Base-by-base conservation (phyloP, 2,797 vertebrate species). In the Diglossa cyanea region DNA sequence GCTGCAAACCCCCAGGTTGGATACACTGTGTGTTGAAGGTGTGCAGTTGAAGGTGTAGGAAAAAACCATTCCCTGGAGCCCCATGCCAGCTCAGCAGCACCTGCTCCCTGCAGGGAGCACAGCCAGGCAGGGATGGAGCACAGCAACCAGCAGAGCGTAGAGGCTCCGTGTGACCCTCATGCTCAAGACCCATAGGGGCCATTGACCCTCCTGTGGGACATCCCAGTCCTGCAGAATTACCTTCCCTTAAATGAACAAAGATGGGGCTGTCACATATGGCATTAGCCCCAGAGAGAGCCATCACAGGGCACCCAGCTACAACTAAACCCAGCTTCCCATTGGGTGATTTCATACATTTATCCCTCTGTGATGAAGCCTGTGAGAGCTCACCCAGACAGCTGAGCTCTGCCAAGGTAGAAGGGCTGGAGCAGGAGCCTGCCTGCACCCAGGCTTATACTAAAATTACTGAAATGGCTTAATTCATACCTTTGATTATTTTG, bases 251-350 rank as follows among this genome's bases (percentile, higher is more conserved):
- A 51, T 44, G 9, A 66, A 31, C 18, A 44, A 58, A 47, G 28
- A 7, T 0, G 0, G 15, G 72, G 26, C 33, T 54, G n/a, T 33
- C 55, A 23, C 1, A 1, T 31, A 10, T 0, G 0, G 15, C 21
- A 37, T 47, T 28, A 39, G 37, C 2, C 4, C 7, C 55, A 47
- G 48, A 45, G 17, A 61, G 42, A 57, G 11, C 15, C 19, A 25
- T 58, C n/a, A 39, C 47, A 70, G 35, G 28, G 25, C 33, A 88
- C 31, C 8, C 0, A 0, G 7, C 44, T 63, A 8, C 44, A 60
- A 8, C 28, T 24, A 70, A 55, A 31, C 9, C 28, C 7, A 7
- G 28, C 66, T 58, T 47, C 47, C 5, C 5, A 5, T 8, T 1
- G 1, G 2, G 17, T 83, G n/a, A 33, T 88, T 82, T 48, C 30